phyloP scores from a whole-genome alignment of 2,113 vertebrate genomes.

The Pteruthius melanotis region DNA sequence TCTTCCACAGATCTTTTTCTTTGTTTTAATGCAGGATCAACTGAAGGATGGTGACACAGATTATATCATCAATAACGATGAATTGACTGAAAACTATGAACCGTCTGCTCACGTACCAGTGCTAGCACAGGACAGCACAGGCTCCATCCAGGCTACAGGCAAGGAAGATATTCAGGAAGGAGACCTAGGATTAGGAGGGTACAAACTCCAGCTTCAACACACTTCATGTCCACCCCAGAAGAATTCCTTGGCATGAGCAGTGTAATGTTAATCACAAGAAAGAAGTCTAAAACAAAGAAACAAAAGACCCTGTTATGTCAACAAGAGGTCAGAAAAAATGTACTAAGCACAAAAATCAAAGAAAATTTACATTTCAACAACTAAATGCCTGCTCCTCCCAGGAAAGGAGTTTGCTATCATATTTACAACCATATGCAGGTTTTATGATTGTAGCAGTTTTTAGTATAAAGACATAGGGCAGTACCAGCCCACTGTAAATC shows the following conservation, averaged over 20 bases:
- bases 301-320: neutral
- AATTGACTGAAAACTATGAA: conserved; percentile 54
- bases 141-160: neutral
- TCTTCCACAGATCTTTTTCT: neutral
- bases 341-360: neutral
- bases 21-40: conserved; percentile 58
- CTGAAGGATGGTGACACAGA: conserved; percentile 67
- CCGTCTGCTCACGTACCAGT: neutral
- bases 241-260: neutral
- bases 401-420: neutral
- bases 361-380: conserved; percentile 14
- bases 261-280: neutral
- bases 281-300: neutral
- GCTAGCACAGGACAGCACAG: neutral
- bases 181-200: conserved; percentile 73
- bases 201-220: conserved; percentile 63
- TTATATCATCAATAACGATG: conserved; percentile 72
- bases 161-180: conserved; percentile 74
- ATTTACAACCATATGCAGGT: neutral
- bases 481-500: neutral
- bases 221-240: neutral
- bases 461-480: neutral
- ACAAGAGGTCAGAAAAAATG: neutral
- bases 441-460: neutral
- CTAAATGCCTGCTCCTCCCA: neutral